Evolutionary conservation across 2,888 invertebrate species (phyloP).

Genomic region (Metellina segmentata): DNA sequence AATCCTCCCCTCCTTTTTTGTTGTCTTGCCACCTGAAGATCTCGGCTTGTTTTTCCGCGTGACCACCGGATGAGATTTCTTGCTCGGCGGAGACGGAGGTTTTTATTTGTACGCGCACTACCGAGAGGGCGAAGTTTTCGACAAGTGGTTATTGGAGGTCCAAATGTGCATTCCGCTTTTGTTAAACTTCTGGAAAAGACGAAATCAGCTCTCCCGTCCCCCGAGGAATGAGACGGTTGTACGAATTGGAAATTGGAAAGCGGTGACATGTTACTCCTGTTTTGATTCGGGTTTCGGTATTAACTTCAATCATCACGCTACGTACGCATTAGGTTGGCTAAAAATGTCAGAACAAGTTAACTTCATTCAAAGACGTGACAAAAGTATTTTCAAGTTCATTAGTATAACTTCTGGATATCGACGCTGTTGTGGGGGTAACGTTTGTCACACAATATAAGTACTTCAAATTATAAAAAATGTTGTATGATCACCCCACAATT

Average conservation of each 20-base stretch:
- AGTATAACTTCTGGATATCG: too few relatives aligned
- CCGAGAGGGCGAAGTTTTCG: not conserved
- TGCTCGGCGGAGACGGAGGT: not conserved
- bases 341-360: too few relatives aligned
- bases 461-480: too few relatives aligned
- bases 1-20: conserved; percentile 14
- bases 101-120: not conserved
- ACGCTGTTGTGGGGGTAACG: too few relatives aligned
- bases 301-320: too few relatives aligned
- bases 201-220: not conserved
- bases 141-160: not conserved
- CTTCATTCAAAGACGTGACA: too few relatives aligned
- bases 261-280: not conserved
- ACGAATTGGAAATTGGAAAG: not conserved
- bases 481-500: too few relatives aligned
- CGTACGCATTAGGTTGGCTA: too few relatives aligned
- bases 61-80: conserved; percentile 48
- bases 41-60: conserved; percentile 21
- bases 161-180: not conserved
- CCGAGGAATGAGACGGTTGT: not conserved
- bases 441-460: too few relatives aligned
- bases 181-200: not conserved
- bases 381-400: too few relatives aligned
- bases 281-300: not conserved
- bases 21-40: conserved; percentile 61